These are phyloP conservation scores for Hycleus cichorii DNA, from an alignment of 1,140 invertebrate species.

Conservation along the genomic window DNA sequence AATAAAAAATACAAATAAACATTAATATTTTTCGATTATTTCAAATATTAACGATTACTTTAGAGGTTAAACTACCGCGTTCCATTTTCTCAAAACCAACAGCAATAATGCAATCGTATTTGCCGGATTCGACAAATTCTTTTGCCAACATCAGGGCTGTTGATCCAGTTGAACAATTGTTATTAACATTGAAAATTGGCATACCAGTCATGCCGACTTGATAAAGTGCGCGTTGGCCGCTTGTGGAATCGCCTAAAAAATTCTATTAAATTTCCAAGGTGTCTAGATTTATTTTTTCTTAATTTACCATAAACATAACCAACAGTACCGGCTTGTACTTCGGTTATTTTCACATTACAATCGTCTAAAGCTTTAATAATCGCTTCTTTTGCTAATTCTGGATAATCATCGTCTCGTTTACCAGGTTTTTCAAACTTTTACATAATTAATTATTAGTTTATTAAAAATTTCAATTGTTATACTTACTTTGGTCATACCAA, in stretches of 20 bases:
- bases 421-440: constrained; percentile 79
- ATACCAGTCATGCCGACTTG: constrained; percentile 94
- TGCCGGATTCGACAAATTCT: constrained; percentile 80
- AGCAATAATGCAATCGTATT: constrained; percentile 81
- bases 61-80: constrained; percentile 73
- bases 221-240: constrained; percentile 91
- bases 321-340: constrained; percentile 82
- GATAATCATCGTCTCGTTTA: constrained; percentile 74
- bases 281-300: constrained; percentile 36
- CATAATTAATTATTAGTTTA: neutral
- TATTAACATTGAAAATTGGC: constrained; percentile 97
- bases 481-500: constrained; percentile 91
- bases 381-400: constrained; percentile 89
- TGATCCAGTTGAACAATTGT: constrained; percentile 95
- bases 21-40: neutral
- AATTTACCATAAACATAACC: constrained; percentile 87
- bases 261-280: neutral
- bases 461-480: neutral
- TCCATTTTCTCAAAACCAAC: constrained; percentile 99
- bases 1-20: constrained; percentile 4
- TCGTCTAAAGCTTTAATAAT: constrained; percentile 84
- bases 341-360: constrained; percentile 69
- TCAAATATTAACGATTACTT: constrained; percentile 42
- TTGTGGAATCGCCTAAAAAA: constrained; percentile 78
- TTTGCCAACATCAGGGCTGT: constrained; percentile 86